Conservation (phyloP, 2,888 invertebrate species). For the Parnassius mnemosyne region DNA sequence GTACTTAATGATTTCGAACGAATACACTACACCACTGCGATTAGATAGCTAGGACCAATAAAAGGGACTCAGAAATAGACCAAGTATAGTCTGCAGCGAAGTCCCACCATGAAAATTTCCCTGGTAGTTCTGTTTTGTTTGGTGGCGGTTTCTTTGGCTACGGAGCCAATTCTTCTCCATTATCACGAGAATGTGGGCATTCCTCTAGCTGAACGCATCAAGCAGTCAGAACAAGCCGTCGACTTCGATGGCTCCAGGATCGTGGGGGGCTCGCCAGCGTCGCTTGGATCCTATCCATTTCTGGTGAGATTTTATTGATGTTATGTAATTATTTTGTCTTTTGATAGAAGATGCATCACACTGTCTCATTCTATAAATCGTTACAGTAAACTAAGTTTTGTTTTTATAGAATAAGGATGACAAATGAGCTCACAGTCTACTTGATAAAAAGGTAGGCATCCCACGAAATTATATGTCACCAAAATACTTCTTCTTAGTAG, state of each 20-base stretch:
- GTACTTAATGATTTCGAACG: no score
- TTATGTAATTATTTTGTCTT: no score
- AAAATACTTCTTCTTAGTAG: no score
- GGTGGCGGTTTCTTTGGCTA: constrained; percentile 25
- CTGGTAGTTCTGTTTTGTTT: constrained; percentile 25
- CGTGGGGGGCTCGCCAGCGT: constrained; percentile 39
- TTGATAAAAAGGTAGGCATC: no score
- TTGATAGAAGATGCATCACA: no score
- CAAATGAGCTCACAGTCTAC: no score
- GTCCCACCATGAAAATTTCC: constrained; percentile 26
- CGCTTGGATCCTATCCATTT: constrained; percentile 36
- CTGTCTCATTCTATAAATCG: not conserved
- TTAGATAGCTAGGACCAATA: constrained; percentile 8
- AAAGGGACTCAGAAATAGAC: not conserved
- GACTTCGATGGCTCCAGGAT: constrained; percentile 43
- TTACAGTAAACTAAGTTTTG: not conserved
- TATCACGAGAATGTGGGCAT: constrained; percentile 49
- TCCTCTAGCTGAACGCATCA: constrained; percentile 40
- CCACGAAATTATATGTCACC: no score
- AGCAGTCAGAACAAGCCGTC: constrained; percentile 33
- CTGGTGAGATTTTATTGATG: constrained; percentile 31
- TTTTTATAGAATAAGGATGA: no score
- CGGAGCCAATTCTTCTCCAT: constrained; percentile 33
- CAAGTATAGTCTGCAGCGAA: not conserved
- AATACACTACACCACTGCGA: not conserved